These are phyloP conservation scores for Pachycephala philippinensis DNA, from an alignment of 2,113 vertebrate genomes.

Conservation along the genomic window DNA sequence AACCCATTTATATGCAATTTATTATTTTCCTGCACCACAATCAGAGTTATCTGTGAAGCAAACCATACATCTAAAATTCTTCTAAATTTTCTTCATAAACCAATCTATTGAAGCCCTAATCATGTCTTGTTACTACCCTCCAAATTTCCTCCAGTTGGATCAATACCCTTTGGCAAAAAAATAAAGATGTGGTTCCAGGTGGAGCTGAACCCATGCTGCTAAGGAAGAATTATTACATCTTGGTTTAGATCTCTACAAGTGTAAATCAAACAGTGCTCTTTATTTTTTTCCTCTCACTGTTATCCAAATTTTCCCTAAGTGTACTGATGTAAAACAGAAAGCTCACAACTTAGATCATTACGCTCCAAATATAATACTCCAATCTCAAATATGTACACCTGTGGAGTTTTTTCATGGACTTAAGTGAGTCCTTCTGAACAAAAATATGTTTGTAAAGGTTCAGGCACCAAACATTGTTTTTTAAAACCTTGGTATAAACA, in stretches of 20 bases:
- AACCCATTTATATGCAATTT: not conserved
- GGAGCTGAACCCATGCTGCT: not conserved
- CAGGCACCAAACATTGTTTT: not conserved
- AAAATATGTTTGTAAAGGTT: not conserved
- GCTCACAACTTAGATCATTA: not conserved
- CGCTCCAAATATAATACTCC: not conserved
- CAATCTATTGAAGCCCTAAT: not conserved
- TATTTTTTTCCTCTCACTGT: not conserved
- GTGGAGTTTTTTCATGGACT: not conserved
- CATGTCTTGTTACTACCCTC: not conserved
- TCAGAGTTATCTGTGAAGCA: not conserved
- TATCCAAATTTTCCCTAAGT: not conserved
- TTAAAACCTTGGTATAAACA: not conserved
- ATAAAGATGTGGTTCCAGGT: not conserved
- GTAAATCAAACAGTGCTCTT: not conserved
- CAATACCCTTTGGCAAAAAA: not conserved
- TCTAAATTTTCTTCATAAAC: not conserved
- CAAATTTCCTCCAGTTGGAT: not conserved
- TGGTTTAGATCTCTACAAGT: not conserved
- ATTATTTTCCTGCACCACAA: not conserved
- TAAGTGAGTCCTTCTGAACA: not conserved
- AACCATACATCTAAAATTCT: not conserved
- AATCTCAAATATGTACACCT: not conserved
- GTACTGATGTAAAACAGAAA: not conserved
- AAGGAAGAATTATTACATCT: not conserved